Base-by-base conservation (phyloP, 2,797 vertebrate genomes). In the Huso huso region DNA sequence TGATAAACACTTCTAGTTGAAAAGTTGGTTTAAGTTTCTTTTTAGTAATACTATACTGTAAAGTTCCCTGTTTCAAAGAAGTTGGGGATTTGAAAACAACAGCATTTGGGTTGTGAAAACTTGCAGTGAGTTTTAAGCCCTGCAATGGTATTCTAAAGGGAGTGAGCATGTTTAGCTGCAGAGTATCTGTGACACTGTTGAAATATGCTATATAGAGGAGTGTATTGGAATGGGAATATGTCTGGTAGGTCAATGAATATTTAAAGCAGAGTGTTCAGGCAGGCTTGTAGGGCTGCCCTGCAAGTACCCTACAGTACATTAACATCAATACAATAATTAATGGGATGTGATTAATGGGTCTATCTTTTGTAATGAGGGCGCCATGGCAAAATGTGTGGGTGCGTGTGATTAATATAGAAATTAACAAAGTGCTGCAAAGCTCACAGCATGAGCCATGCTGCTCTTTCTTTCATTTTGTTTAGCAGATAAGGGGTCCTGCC, bases 61-160 rank as follows among this genome's bases (percentile, higher is more conserved):
- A 37, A 37, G 23, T 37, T 37, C 23, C 23, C 23, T 37, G 23
- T 37, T 37, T 37, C 23, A 37, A 18, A 18, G 15, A 18, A 18
- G 15, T 18, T 18, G 15, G 15, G 15, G 15, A 18, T 18, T 18
- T 18, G 15, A 18, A 18, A 37, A 37, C 23, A 37, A 37, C 23
- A 37, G 23, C 23, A 3, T 37, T 37, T 37, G 23, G 23, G 23
- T 37, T 37, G 23, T 37, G 23, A 37, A 37, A 37, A 37, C 23
- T 37, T 18, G 15, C 15, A 18, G 15, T 18, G 15, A 37, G 23
- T 37, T 37, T 2, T 37, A 37, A 37, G 2, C 23, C 23, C 23
- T 37, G 23, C 23, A 81, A 86, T 81, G 84, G 83, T 83, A 76
- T 79, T 76, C 76, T 79, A 76, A 77, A 6, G 62, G 77, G 75